Evolutionary conservation across 2,888 invertebrate genomes (phyloP), one percentile per base, ranked within the genome.

Genomic region (Campoplex nolae): DNA sequence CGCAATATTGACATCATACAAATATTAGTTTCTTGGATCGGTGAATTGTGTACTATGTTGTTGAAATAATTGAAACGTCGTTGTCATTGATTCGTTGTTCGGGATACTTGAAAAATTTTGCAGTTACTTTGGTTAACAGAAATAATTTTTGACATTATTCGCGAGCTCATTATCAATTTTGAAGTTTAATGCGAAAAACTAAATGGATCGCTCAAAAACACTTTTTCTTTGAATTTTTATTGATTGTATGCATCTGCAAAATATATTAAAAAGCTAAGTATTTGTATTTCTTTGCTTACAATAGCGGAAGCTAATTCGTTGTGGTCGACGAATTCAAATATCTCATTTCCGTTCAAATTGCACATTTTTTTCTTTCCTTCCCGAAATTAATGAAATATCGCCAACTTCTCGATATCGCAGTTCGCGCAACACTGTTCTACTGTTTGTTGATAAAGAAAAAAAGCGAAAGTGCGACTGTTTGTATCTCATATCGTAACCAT

Each of bases 261-360:
- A 45, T 9, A 45, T 45, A 11, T 45, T 11, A 45, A 0, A 45
- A 45, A 6, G 54, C 35, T 4, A 38, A 75, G 54, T 68, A 23
- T 67, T 48, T n/a, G 4, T 77, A 54, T 56, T 51, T 65, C 18
- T 54, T n/a, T 77, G 94, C 95, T 95, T 91, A 95, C 95, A 86
- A 94, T 93, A 48, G 91, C 85, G 65, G 95, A 95, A 70, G 94
- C 95, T 38, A 95, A 93, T 89, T 95, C 95, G 89, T 95, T 95
- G 2, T 95, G 91, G 84, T 95, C 95, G 95, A 93, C 90, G 95
- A 95, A 87, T 93, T 94, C 1, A 95, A 95, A n/a, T 78, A 84
- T 85, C 88, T 91, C 89, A 38, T 86, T 79, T 45, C n/a, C 87
- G 77, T 88, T 80, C 35, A 18, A 48, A 70, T 48, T 80, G 35